phyloP scores from a whole-genome alignment of 2,113 vertebrate genomes.

The Pseudorasbora parva region DNA sequence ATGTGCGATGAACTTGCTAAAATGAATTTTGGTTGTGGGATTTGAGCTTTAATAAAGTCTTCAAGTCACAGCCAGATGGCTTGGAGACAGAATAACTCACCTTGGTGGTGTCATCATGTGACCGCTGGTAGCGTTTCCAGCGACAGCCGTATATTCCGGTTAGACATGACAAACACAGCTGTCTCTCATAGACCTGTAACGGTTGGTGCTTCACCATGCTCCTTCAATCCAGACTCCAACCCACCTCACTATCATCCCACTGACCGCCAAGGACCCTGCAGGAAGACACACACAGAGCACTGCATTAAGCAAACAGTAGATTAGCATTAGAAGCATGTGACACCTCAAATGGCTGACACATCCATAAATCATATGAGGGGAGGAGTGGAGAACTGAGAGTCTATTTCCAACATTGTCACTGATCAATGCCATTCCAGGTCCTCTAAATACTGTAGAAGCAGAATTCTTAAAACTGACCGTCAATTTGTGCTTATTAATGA shows the following conservation, averaged over 20 bases:
- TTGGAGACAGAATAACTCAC: constrained; percentile 66
- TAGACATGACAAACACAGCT: constrained; percentile 96
- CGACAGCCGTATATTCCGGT: constrained; percentile 98
- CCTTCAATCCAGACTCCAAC: constrained; percentile 74
- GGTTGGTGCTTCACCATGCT: constrained; percentile 99
- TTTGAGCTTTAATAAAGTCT: not conserved
- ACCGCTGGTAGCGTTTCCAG: constrained; percentile 98
- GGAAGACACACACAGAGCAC: constrained; percentile 16
- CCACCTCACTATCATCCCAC: constrained; percentile 82
- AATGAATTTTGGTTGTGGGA: not conserved
- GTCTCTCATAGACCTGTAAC: constrained; percentile 97
- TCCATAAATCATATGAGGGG: constrained; percentile 26
- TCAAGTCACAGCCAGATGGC: not conserved
- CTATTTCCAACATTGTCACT: not conserved
- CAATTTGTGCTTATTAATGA: not conserved
- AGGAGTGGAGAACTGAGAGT: not conserved
- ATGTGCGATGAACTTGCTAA: not conserved
- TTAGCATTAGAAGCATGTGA: constrained; percentile 23
- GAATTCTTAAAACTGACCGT: not conserved
- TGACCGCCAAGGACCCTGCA: constrained; percentile 74
- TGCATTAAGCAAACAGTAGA: constrained; percentile 1
- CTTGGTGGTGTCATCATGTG: constrained; percentile 96
- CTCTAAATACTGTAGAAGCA: not conserved
- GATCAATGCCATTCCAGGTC: not conserved
- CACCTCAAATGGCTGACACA: not conserved